Percentiles rank a stretch among this genome's conserved stretches.
Evolutionary conservation across 2,113 vertebrate species (phyloP).

Genomic region (Dromaius novaehollandiae): DNA sequence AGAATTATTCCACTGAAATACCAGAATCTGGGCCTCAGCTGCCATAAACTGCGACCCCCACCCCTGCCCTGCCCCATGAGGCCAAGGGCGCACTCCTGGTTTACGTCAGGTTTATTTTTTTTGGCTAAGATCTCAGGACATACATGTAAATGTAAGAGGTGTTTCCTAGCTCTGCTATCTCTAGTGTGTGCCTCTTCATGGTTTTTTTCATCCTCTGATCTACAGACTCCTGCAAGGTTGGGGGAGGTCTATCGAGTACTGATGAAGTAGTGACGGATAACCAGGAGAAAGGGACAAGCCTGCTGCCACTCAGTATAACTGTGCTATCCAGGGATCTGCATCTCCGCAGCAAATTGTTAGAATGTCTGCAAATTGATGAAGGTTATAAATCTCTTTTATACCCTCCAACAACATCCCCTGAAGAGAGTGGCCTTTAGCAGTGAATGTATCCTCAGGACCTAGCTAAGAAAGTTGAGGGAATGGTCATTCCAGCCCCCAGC

Average conservation of each 20-base stretch:
- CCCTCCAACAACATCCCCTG: not conserved
- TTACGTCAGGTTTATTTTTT: not conserved
- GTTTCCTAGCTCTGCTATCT: not conserved
- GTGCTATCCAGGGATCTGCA: not conserved
- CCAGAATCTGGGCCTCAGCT: not conserved
- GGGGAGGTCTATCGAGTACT: not conserved
- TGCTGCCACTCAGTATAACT: not conserved
- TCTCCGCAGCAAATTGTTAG: not conserved
- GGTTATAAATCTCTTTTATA: not conserved
- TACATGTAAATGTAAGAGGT: not conserved
- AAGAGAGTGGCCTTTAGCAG: not conserved
- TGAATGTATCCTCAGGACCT: not conserved
- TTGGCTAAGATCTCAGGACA: not conserved
- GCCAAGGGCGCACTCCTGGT: not conserved
- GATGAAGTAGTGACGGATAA: not conserved
- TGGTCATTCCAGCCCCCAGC: not conserved
- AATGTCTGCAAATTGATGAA: not conserved
- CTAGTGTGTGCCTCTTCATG: accelerated
- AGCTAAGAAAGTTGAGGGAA: not conserved
- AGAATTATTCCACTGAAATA: not conserved
- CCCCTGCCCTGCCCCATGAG: not conserved
- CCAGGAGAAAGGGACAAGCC: not conserved
- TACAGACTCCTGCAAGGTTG: not conserved
- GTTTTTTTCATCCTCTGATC: not conserved
- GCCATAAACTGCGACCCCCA: not conserved